Evolutionary conservation across 2,113 vertebrate genomes (phyloP), one percentile per base, ranked within the genome.

Genomic region (Periophthalmodon schlosseri): DNA sequence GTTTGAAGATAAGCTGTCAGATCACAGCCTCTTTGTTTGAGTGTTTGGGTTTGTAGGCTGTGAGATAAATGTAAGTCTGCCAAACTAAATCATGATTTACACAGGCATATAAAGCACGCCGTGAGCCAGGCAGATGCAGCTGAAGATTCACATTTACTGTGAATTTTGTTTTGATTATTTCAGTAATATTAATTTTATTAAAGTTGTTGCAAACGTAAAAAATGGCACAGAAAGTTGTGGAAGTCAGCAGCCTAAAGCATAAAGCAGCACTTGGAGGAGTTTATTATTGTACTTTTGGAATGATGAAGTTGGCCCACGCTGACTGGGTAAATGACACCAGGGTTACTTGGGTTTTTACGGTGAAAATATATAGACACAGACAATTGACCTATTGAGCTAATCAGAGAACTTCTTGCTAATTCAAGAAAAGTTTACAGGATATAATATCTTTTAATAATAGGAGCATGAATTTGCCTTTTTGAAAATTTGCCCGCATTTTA

Each of bases 1-100:
- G 14, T 73, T 73, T 81, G 77, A 79, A 84, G 85, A 82, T 83
- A 83, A 87, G 81, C 78, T 9, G 69, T 80, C 3, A 33, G 69
- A 76, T 80, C 24, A 39, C 24, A 52, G 61, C 61, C 39, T 56
- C 28, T 56, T 63, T 64, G 77, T 56, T 63, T 68, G 79, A 77
- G 61, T 52, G 39, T 14, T 20, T 69, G 77, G 79, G 72, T 73
- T 71, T 18, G 49, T 20, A 54, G 65, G 20, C 20, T n/a, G 44
- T 4, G 33, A 89, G 85, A 90, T 87, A 74, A 34, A 68, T 66
- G 10, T 23, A 23, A 57, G 87, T 87, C 84, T 79, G 58, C 18
- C 67, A 79, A 52, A 79, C 66, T 68, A 83, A 81, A 79, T 64
- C 68, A 68, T 70, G 75, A 74, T 70, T 88, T 77, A 79, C 76